Base-by-base conservation (phyloP, 2,888 invertebrate genomes). In the Chironomus tentans region DNA sequence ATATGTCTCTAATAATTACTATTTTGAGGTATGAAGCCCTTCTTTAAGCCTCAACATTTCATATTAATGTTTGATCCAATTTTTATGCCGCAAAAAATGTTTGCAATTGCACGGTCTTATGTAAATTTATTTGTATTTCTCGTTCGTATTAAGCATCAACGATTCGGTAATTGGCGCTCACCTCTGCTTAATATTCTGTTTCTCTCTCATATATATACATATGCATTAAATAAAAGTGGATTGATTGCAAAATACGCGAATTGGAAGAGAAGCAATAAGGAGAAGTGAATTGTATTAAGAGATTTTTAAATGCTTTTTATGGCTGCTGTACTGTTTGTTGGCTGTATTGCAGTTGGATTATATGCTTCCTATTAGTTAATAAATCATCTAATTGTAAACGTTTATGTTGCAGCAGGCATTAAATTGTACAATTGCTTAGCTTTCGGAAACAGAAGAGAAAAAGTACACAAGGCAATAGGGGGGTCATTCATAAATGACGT, bases 311-410 rank as follows among this genome's bases (percentile, higher is more conserved):
- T 68, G 46, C 47, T 71, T 22, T 50, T 71, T 38, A 70, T 15
- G 38, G 71, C 71, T 71, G 71, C 70, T 48, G 70, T 65, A 18
- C 62, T 22, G 50, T 48, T 28, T 48, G 50, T 50, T 50, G 50
- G 15, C 22, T 70, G 47, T 21, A 38, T 70, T 70, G 48, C 70
- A 70, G 48, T 70, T 72, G 62, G 72, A 61, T 72, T 74, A 74
- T 61, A 62, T 74, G 68, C 74, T 74, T 65, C 74, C 68, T 74
- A 74, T 74, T 74, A 74, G 74, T 74, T 74, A 74, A 74, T 74
- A 74, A 74, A 74, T 74, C 74, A 74, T 74, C 68, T 74, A 74
- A 74, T 74, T 74, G 65, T 68, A 74, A 68, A 68, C 68, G 68
- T 74, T 68, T 74, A 48, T 74, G 65, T 62, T 74, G 74, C 74